Evolutionary conservation across 2,797 vertebrate genomes (phyloP), one percentile per base, ranked within the genome.

Genomic region (Emydoidea blandingii): DNA sequence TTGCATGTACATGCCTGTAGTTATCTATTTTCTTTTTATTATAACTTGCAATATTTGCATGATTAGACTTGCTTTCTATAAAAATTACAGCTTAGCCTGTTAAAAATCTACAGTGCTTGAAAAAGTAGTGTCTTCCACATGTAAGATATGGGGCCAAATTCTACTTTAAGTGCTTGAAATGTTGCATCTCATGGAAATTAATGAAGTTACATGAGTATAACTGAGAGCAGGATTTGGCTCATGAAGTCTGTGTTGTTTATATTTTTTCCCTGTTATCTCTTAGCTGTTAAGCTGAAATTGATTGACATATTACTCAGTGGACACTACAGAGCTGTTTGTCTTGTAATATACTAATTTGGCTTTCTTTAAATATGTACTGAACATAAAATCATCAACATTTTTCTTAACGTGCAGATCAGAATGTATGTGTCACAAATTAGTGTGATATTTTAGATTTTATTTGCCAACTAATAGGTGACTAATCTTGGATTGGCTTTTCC

Each of bases 41-140:
- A 92, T 81, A 96, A 87, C 80, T 81, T 49, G 84, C 95, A 94
- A 96, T 93, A 94, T 95, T 92, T 95, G 86, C 92, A 94, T 92
- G 85, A 92, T 91, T 96, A 87, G 81, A 96, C 95, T 92, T 92
- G 91, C 91, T 96, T 94, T 68, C 94, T 94, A 91, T 95, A 89
- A 91, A 97, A 96, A 93, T 94, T 79, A 81, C 89, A 80, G 90
- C 81, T 88, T 74, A 96, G 88, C 90, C 93, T 83, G 81, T 95
- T 86, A 96, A 96, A 95, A 95, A 94, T 34, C 56, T 57, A 87
- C 72, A 62, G 49, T 74, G 94, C 29, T 47, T 37, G 86, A 94
- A 90, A 95, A 94, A 94, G 83, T 68, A 91, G 68, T 81, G 84
- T 85, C 85, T 76, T 89, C 86, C 83, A 31, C 79, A 18, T n/a